Evolutionary conservation across 2,113 vertebrate species (phyloP).

Genomic region (Amia ocellicauda): DNA sequence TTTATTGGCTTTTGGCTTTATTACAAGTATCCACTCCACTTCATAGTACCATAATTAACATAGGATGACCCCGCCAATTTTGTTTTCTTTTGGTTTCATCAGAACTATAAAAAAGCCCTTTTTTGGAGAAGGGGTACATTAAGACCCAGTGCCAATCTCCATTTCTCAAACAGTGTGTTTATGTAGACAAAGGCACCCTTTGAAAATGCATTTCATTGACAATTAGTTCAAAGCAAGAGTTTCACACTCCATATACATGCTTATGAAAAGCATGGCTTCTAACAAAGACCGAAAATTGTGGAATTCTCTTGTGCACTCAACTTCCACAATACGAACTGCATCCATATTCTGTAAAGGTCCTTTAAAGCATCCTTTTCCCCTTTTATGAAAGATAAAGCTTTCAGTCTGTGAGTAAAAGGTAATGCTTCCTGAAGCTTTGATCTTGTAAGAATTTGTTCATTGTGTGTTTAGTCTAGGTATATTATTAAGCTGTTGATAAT

Average conservation of each 20-base stretch:
- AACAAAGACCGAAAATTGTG: slow-evolving; percentile 52
- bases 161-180: slow-evolving; percentile 32
- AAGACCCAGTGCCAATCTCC: slow-evolving; percentile 16
- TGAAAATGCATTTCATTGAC: slow-evolving; percentile 44
- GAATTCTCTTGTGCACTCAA: slow-evolving; percentile 48
- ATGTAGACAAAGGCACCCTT: slow-evolving; percentile 39
- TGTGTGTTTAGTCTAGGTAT: slow-evolving; percentile 55
- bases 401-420: slow-evolving; percentile 58
- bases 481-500: slow-evolving; percentile 70
- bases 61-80: slow-evolving; percentile 28
- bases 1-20: slow-evolving; percentile 18
- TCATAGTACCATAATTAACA: slow-evolving; percentile 31
- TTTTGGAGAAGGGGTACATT: slow-evolving; percentile 26
- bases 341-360: slow-evolving; percentile 37
- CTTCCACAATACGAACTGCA: slow-evolving; percentile 45
- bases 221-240: slow-evolving; percentile 64
- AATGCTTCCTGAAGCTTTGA: slow-evolving; percentile 68
- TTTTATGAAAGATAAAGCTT: slow-evolving; percentile 71
- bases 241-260: slow-evolving; percentile 9
- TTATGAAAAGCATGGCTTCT: slow-evolving; percentile 42
- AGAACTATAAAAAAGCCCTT: slow-evolving; percentile 23
- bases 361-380: slow-evolving; percentile 60
- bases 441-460: slow-evolving; percentile 79
- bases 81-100: slow-evolving; percentile 33
- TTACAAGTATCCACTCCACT: slow-evolving; percentile 5